These are phyloP conservation scores for Pristionchus mayeri DNA, from an alignment of 2,888 invertebrate species.

Conservation along the genomic window DNA sequence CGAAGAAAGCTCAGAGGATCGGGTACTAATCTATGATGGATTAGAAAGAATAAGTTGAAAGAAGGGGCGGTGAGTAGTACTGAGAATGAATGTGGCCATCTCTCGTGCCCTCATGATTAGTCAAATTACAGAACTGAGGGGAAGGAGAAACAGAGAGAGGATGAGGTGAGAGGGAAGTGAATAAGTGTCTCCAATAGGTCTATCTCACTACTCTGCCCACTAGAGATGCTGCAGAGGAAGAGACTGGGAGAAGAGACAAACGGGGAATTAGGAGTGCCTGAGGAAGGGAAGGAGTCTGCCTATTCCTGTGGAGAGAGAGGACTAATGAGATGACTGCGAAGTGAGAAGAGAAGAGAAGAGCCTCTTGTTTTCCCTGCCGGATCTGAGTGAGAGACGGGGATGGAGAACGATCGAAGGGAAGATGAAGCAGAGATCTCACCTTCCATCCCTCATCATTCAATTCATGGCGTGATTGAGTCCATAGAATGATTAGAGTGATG, in stretches of 20 bases:
- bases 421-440: too few species aligned
- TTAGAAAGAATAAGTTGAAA: not conserved
- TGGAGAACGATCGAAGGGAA: not conserved
- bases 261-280: slow-evolving; percentile 47
- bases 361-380: not conserved
- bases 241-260: not conserved
- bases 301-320: slow-evolving; percentile 37
- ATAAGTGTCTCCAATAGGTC: not conserved
- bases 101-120: slow-evolving; percentile 12
- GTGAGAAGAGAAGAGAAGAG: slow-evolving; percentile 25
- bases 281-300: not conserved
- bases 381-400: not conserved
- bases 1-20: not conserved
- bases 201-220: not conserved
- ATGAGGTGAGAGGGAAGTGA: slow-evolving; percentile 11
- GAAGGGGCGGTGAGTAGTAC: not conserved
- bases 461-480: too few species aligned
- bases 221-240: not conserved
- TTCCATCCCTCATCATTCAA: too few species aligned
- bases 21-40: not conserved
- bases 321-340: slow-evolving; percentile 51
- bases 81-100: not conserved
- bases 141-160: slow-evolving; percentile 24
- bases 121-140: not conserved
- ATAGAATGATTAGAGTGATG: too few species aligned